Evolutionary conservation across 2,113 vertebrate genomes (phyloP).

Genomic region (Aythya baeri): DNA sequence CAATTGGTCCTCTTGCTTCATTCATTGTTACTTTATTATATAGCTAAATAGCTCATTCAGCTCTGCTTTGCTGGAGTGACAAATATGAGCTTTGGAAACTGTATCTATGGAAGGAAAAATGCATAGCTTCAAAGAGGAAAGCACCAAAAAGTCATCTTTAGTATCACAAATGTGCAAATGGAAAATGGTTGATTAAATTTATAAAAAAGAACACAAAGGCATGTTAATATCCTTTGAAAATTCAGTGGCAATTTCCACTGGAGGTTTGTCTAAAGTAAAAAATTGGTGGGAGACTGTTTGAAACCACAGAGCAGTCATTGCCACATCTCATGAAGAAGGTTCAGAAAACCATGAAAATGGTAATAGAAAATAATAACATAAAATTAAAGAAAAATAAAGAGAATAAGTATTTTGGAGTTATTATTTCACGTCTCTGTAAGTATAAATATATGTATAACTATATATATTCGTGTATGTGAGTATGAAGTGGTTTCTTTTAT

Average conservation of each 20-base stretch:
- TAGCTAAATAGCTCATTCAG: conserved; percentile 55
- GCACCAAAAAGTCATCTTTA: neutral
- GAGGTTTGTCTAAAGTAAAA: neutral
- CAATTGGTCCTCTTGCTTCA: conserved; percentile 36
- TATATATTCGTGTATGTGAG: neutral
- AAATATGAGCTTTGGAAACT: conserved; percentile 28
- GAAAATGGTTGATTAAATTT: neutral
- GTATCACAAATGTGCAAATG: neutral
- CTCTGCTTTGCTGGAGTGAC: conserved; percentile 43
- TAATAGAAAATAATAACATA: neutral
- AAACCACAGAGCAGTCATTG: neutral
- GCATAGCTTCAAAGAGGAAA: neutral
- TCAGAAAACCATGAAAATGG: neutral
- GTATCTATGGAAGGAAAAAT: neutral
- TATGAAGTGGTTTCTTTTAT: neutral
- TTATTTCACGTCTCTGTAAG: neutral
- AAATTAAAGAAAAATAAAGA: neutral
- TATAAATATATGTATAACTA: neutral
- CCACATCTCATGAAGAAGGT: neutral
- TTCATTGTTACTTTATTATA: conserved; percentile 51
- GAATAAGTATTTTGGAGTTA: neutral
- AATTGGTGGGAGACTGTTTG: neutral
- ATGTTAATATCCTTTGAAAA: neutral
- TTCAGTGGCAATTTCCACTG: neutral
- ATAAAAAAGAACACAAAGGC: neutral